Percentiles rank a stretch among this genome's conserved stretches.
These are phyloP conservation scores for Trichomycterus rosablanca DNA, from an alignment of 2,113 vertebrate species.

Conservation along the genomic window DNA sequence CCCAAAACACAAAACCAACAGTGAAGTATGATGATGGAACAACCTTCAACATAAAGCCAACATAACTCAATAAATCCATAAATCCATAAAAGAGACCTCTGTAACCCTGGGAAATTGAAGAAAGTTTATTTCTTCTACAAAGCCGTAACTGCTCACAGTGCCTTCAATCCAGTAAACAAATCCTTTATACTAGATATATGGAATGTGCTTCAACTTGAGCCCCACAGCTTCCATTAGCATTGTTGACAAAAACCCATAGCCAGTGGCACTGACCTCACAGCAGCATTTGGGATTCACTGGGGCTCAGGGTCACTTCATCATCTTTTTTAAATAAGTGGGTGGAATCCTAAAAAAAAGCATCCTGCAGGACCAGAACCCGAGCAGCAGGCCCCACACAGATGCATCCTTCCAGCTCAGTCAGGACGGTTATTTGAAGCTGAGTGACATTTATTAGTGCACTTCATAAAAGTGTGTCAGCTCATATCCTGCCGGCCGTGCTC, in stretches of 20 bases:
- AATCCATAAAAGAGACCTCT: no score
- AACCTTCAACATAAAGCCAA: no score
- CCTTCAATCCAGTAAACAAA: no score
- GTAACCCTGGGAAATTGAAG: no score
- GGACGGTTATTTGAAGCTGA: constrained; percentile 43
- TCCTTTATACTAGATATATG: no score
- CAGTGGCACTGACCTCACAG: neutral
- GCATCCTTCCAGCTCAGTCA: neutral
- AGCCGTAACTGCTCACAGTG: no score
- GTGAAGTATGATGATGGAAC: no score
- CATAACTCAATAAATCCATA: no score
- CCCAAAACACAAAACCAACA: no score
- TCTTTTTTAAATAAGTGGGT: constrained; percentile 9
- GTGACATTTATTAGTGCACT: constrained; percentile 52
- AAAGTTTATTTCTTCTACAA: no score
- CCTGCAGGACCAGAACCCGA: neutral
- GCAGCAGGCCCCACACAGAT: constrained; percentile 6
- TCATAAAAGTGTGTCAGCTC: constrained; percentile 50
- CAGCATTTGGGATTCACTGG: neutral
- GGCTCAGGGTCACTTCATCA: neutral
- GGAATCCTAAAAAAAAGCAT: neutral
- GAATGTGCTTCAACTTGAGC: neutral
- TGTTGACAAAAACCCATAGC: no score
- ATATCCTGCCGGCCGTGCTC: constrained; percentile 37
- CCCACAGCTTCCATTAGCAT: constrained; percentile 11